phyloP scores from a whole-genome alignment of 2,113 vertebrate genomes.

The Labeo catla region DNA sequence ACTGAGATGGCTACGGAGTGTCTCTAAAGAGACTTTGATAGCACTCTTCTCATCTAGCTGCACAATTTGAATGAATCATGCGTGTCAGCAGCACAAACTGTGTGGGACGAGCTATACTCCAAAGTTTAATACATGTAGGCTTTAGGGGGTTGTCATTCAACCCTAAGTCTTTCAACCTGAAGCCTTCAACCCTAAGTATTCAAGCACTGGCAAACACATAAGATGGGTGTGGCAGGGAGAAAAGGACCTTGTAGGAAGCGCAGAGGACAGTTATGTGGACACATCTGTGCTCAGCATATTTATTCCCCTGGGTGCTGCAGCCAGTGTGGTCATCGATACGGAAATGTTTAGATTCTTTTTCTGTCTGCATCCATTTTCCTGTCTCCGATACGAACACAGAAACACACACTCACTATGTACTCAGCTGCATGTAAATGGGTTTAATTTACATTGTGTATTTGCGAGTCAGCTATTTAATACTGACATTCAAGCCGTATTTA shows the following conservation, averaged over 20 bases:
- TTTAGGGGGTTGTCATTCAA: neutral
- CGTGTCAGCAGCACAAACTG: neutral
- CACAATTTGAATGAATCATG: neutral
- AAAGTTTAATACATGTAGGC: neutral
- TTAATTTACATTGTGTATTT: slow-evolving; percentile 47
- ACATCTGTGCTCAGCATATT: slow-evolving; percentile 64
- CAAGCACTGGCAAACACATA: neutral
- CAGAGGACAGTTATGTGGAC: neutral
- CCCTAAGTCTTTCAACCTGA: neutral
- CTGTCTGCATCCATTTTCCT: neutral
- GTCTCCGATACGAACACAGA: neutral
- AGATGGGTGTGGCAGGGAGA: slow-evolving; percentile 17
- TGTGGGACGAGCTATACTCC: neutral
- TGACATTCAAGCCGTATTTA: slow-evolving; percentile 53
- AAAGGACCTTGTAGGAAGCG: slow-evolving; percentile 12
- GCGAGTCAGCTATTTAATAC: slow-evolving; percentile 36
- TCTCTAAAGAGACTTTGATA: neutral
- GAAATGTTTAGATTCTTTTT: slow-evolving; percentile 52
- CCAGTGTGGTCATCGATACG: slow-evolving; percentile 64
- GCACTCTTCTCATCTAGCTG: neutral
- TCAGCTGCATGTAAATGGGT: slow-evolving; percentile 25
- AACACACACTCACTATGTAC: neutral
- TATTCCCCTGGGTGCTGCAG: slow-evolving; percentile 33
- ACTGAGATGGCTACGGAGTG: neutral
- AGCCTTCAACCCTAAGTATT: neutral